Conservation (phyloP, 2,797 vertebrate genomes). For the Sparidentex hasta region DNA sequence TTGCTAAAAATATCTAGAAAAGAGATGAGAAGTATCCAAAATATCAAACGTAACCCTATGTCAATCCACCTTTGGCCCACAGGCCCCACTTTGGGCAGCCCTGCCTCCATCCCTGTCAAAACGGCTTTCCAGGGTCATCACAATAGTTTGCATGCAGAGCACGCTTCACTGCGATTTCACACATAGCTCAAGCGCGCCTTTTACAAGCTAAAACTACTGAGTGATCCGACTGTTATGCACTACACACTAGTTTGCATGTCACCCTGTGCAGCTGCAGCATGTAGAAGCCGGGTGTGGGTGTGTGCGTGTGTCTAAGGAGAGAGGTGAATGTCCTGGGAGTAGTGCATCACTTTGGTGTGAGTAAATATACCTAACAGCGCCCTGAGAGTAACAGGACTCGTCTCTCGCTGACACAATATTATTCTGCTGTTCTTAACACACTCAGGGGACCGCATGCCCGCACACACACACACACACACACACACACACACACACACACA, state of each 20-base stretch:
- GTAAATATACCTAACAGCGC: slow-evolving; percentile 78
- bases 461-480: slow-evolving; percentile 39
- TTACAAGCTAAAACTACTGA: neutral
- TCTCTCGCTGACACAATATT: slow-evolving; percentile 82
- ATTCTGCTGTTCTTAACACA: slow-evolving; percentile 76
- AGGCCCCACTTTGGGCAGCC: too few species aligned
- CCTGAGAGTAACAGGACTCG: slow-evolving; percentile 70
- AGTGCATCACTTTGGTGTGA: slow-evolving; percentile 74
- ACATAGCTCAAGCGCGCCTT: neutral
- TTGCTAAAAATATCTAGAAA: too few species aligned
- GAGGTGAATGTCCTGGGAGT: slow-evolving; percentile 69
- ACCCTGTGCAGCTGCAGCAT: neutral
- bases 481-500: neutral
- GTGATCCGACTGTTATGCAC: neutral
- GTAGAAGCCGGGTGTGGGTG: neutral
- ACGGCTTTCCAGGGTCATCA: too few species aligned
- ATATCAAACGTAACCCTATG: too few species aligned
- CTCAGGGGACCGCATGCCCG: slow-evolving; percentile 57
- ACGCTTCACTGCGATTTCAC: neutral
- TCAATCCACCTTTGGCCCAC: too few species aligned
- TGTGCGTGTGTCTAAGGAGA: slow-evolving; percentile 45
- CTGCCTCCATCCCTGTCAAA: too few species aligned
- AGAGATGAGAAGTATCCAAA: too few species aligned
- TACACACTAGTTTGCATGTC: neutral
- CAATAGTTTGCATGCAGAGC: too few species aligned